Conservation (phyloP, 2,888 invertebrate genomes). For the Anarsia innoxiella region DNA sequence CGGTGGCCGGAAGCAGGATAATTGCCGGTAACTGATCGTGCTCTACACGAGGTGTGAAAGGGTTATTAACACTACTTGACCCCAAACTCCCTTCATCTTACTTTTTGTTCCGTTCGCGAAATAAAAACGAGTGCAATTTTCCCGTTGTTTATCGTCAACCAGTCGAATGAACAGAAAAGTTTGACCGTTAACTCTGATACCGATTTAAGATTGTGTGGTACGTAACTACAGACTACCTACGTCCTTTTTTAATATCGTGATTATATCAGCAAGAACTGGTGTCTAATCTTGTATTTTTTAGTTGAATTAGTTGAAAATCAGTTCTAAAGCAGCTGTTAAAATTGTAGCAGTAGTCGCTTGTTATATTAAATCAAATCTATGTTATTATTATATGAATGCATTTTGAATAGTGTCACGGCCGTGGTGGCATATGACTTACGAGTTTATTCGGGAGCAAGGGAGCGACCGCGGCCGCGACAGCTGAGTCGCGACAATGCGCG, state of each 20-base stretch:
- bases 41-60: conserved; percentile 64
- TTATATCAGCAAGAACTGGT: no score
- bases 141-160: no score
- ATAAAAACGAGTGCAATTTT: no score
- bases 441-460: conserved; percentile 35
- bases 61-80: conserved; percentile 71
- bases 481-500: conserved; percentile 65
- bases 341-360: neutral
- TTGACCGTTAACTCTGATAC: no score
- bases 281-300: no score
- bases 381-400: no score
- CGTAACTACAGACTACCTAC: no score
- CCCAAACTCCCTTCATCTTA: conserved; percentile 44
- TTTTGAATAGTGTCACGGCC: conserved; percentile 13
- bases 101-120: neutral
- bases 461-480: conserved; percentile 53
- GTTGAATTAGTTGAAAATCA: neutral
- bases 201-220: no score
- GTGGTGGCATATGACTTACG: conserved; percentile 43
- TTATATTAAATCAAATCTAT: no score
- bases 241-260: no score
- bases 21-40: conserved; percentile 66
- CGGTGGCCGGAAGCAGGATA: conserved; percentile 54
- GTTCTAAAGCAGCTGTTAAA: neutral
- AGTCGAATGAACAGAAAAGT: no score